Conservation (phyloP, 2,888 invertebrate genomes). For the Cancer borealis region DNA sequence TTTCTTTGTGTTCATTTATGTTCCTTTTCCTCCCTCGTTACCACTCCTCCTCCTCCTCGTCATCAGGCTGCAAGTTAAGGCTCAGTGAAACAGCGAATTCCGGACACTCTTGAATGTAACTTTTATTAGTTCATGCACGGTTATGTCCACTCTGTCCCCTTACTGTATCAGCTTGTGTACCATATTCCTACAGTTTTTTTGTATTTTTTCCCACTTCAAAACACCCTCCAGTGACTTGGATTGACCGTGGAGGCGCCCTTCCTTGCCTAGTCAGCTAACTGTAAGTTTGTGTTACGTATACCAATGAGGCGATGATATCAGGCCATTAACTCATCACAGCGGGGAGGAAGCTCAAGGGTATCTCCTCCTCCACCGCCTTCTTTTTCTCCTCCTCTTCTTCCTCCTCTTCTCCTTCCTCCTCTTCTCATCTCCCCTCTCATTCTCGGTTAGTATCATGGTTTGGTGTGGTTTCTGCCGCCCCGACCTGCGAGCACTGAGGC, state of each 20-base stretch:
- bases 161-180: too few relatives aligned
- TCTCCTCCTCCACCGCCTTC: background rate
- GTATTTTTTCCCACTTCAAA: background rate
- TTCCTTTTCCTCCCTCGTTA: too few relatives aligned
- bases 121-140: too few relatives aligned
- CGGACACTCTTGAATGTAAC: too few relatives aligned
- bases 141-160: too few relatives aligned
- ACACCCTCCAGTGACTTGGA: background rate
- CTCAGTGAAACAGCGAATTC: too few relatives aligned
- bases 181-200: background rate
- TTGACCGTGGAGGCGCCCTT: background rate
- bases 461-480: background rate
- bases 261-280: background rate
- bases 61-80: too few relatives aligned
- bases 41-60: too few relatives aligned
- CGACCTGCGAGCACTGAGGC: background rate
- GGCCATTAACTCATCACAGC: background rate
- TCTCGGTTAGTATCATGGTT: background rate
- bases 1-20: too few relatives aligned
- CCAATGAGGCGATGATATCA: background rate
- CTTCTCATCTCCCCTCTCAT: background rate
- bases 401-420: too few relatives aligned
- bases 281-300: background rate
- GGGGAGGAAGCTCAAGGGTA: background rate
- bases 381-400: background rate